phyloP scores from a whole-genome alignment of 2,888 invertebrate species.

The Apeira syringaria region DNA sequence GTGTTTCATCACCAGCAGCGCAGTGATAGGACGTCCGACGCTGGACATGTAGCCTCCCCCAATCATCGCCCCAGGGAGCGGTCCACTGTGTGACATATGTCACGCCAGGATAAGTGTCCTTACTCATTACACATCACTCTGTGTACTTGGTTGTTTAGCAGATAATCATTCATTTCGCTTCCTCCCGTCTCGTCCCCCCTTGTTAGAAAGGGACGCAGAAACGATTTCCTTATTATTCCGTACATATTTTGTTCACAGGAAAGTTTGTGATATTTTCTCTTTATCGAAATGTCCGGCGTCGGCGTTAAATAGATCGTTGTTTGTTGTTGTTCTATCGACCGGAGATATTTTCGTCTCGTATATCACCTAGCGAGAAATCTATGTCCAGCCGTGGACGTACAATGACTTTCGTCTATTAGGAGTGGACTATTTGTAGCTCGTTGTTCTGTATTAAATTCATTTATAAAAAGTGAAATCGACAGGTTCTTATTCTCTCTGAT shows the following conservation, averaged over 20 bases:
- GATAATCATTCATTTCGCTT: constrained; percentile 62
- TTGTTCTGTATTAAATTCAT: too few relatives aligned
- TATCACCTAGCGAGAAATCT: constrained; percentile 15
- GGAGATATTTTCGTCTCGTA: constrained; percentile 2
- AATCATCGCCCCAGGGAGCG: too few relatives aligned
- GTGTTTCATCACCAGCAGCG: too few relatives aligned
- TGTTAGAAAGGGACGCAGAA: constrained; percentile 46
- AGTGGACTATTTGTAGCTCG: too few relatives aligned
- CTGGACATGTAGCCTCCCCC: too few relatives aligned
- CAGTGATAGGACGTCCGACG: too few relatives aligned
- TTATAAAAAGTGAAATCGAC: too few relatives aligned
- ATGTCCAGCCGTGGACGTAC: too few relatives aligned
- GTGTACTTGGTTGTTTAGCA: constrained; percentile 49
- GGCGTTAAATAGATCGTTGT: constrained; percentile 21
- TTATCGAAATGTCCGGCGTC: constrained; percentile 20
- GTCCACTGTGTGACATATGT: too few relatives aligned
- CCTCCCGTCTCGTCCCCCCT: constrained; percentile 43
- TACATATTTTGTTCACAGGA: constrained; percentile 35
- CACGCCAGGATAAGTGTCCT: too few relatives aligned
- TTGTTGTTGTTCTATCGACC: constrained; percentile 22
- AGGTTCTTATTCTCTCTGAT: too few relatives aligned
- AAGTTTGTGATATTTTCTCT: constrained; percentile 30
- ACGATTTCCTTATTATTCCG: constrained; percentile 38
- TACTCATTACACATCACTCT: background rate
- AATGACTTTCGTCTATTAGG: too few relatives aligned